phyloP scores from a whole-genome alignment of 2,113 vertebrate species.

The Lepus timidus region DNA sequence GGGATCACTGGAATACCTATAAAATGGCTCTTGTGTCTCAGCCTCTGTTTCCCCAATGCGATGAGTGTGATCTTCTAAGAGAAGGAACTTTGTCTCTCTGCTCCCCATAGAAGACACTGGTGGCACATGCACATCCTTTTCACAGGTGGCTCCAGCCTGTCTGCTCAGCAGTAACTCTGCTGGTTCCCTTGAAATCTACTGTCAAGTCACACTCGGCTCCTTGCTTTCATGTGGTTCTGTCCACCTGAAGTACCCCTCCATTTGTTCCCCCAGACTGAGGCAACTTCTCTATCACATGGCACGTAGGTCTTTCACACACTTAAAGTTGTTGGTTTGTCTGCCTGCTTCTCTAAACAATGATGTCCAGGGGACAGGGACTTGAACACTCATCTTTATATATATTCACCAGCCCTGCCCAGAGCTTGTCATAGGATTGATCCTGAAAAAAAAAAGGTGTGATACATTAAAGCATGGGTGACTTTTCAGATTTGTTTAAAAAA shows the following conservation, averaged over 20 bases:
- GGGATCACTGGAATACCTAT: neutral
- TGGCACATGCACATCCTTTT: neutral
- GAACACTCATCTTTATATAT: constrained; percentile 36
- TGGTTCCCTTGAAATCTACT: neutral
- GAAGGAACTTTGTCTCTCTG: neutral
- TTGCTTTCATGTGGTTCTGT: neutral
- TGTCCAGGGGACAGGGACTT: neutral
- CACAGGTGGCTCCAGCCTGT: neutral
- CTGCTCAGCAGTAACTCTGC: neutral
- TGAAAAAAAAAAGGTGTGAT: constrained; percentile 15
- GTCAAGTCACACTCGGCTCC: neutral
- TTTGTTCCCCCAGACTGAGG: neutral
- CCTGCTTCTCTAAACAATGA: neutral
- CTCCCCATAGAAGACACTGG: neutral
- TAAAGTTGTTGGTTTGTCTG: neutral
- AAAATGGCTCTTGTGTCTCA: neutral
- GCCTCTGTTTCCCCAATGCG: neutral
- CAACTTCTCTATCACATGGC: neutral
- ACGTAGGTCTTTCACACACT: neutral
- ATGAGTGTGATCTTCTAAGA: neutral
- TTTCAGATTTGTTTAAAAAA: neutral
- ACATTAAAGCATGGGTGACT: neutral
- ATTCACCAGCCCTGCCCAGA: neutral
- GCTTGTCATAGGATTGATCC: neutral
- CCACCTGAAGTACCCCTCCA: constrained; percentile 2